Percentiles rank a stretch among this genome's conserved stretches.
phyloP scores from a whole-genome alignment of 2,113 vertebrate species.

The Pituophis catenifer region DNA sequence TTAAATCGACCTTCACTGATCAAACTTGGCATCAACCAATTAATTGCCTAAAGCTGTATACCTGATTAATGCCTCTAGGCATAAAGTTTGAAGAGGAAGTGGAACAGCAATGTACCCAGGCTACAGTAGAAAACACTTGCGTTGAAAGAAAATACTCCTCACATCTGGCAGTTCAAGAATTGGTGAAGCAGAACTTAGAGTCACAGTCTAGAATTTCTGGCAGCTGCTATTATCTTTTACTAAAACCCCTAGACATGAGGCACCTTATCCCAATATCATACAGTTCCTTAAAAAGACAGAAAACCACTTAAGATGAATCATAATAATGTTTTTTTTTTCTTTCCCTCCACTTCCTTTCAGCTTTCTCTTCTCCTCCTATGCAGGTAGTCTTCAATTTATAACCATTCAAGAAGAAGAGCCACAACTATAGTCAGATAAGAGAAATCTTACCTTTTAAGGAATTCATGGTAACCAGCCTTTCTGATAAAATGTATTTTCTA shows the following conservation, averaged over 20 bases:
- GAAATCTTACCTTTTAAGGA: neutral
- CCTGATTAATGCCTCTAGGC: neutral
- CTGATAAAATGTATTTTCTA: neutral
- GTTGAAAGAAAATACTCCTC: neutral
- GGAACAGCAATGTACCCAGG: neutral
- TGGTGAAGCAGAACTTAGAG: neutral
- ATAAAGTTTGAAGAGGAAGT: neutral
- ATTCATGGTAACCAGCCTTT: neutral
- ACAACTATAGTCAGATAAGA: neutral
- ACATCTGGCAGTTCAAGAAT: neutral
- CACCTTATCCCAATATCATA: neutral
- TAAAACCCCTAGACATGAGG: neutral
- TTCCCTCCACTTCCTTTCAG: neutral
- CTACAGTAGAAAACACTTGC: neutral
- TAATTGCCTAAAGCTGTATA: neutral
- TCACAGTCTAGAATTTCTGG: neutral
- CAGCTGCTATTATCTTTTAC: neutral
- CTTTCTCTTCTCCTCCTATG: neutral
- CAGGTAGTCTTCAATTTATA: neutral
- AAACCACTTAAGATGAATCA: neutral
- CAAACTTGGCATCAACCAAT: neutral
- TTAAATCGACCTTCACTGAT: neutral
- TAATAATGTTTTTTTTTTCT: neutral
- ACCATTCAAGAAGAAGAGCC: neutral
- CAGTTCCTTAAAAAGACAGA: neutral